Percentiles rank a stretch among this genome's conserved stretches.
Conservation (phyloP, 1,140 invertebrate genomes). For the Drosophila miranda region DNA sequence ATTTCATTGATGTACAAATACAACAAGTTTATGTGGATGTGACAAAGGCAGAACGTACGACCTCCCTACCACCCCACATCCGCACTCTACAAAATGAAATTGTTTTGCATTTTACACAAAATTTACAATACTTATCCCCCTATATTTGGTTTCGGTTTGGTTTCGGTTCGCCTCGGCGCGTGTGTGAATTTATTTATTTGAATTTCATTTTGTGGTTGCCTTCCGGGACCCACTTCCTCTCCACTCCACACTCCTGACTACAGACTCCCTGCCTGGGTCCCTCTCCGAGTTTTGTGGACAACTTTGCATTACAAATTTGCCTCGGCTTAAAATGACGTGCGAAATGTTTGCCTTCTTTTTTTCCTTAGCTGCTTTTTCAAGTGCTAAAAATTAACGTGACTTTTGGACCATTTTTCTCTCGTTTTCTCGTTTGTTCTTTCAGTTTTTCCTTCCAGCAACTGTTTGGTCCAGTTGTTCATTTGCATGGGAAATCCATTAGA, state of each 20-base stretch:
- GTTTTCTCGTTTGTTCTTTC: slow-evolving; percentile 7
- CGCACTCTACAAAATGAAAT: slow-evolving; percentile 55
- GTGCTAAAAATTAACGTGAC: slow-evolving; percentile 72
- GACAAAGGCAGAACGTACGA: slow-evolving; percentile 2
- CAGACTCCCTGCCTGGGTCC: no score
- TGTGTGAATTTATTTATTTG: slow-evolving; percentile 75
- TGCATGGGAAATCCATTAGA: slow-evolving; percentile 62
- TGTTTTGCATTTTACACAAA: slow-evolving; percentile 59
- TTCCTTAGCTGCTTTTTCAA: slow-evolving; percentile 35
- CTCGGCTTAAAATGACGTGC: slow-evolving; percentile 59
- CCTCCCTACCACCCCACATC: background rate
- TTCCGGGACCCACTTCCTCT: background rate
- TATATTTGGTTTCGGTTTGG: slow-evolving; percentile 14
- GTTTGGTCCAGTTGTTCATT: slow-evolving; percentile 42
- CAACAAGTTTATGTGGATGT: background rate
- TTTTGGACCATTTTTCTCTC: slow-evolving; percentile 24
- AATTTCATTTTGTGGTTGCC: slow-evolving; percentile 74
- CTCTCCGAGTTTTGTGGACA: slow-evolving; percentile 34
- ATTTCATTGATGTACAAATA: slow-evolving; percentile 56
- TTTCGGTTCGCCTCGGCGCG: slow-evolving; percentile 35
- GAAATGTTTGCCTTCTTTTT: slow-evolving; percentile 46
- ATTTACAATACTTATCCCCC: slow-evolving; percentile 35
- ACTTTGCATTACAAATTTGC: slow-evolving; percentile 75
- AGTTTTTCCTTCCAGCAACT: slow-evolving; percentile 4
- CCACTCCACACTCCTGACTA: background rate